phyloP scores from a whole-genome alignment of 2,113 vertebrate genomes.

The Pachypanchax playfairii region DNA sequence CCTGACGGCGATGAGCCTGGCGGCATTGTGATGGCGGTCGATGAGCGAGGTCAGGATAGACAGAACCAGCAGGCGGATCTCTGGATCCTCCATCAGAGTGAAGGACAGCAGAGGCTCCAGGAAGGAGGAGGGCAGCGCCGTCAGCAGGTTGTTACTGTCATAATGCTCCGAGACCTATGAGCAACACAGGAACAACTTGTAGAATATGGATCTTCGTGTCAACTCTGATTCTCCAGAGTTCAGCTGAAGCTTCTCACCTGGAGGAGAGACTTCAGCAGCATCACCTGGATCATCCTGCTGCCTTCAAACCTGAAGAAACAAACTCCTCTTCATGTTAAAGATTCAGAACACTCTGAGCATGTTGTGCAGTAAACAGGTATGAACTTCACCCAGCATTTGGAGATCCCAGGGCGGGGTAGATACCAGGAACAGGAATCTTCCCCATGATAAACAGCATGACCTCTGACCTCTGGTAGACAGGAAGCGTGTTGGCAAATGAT shows the following conservation, averaged over 20 bases:
- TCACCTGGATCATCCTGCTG: slow-evolving; percentile 90
- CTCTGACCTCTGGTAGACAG: slow-evolving; percentile 91
- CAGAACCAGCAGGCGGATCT: slow-evolving; percentile 89
- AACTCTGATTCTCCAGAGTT: too few species aligned
- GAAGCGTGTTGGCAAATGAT: slow-evolving; percentile 89
- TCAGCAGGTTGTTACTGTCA: slow-evolving; percentile 89
- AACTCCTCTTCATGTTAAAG: too few species aligned
- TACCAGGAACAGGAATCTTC: slow-evolving; percentile 88
- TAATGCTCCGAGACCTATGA: slow-evolving; percentile 86
- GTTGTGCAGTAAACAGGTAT: not conserved
- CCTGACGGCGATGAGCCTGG: slow-evolving; percentile 63
- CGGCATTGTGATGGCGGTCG: slow-evolving; percentile 85
- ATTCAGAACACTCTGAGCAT: too few species aligned
- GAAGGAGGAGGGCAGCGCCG: slow-evolving; percentile 88
- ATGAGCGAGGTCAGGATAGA: slow-evolving; percentile 91
- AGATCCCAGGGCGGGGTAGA: slow-evolving; percentile 82
- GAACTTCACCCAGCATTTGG: slow-evolving; percentile 81
- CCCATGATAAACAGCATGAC: slow-evolving; percentile 97
- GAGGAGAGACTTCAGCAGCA: slow-evolving; percentile 91
- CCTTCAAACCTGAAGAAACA: slow-evolving; percentile 82
- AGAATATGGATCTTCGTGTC: too few species aligned
- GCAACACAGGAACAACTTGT: too few species aligned
- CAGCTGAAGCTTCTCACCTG: slow-evolving; percentile 78
- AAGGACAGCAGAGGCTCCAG: slow-evolving; percentile 88
- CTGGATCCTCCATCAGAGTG: slow-evolving; percentile 88